Evolutionary conservation across 2,797 vertebrate species (phyloP), one percentile per base, ranked within the genome.

Genomic region (Characodon lateralis): DNA sequence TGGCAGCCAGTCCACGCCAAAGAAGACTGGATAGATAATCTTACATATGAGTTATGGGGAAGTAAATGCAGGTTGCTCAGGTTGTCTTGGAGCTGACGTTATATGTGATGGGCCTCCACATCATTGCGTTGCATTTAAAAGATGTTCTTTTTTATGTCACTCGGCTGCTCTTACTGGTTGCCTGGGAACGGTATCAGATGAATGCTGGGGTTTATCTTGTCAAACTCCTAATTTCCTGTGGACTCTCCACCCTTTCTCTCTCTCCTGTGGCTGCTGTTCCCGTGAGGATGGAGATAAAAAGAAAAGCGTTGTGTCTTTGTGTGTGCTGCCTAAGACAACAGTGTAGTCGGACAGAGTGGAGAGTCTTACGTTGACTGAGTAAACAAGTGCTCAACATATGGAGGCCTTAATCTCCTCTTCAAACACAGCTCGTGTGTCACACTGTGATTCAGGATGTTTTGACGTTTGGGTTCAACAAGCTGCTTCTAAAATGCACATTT

Each of bases 141-240:
- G 83, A 88, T 59, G 51, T 80, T 79, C 85, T 81, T 81, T 85
- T 78, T 87, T 70, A 82, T 81, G 78, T 88, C 74, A 65, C 76
- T 84, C 72, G 80, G 80, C n/a, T 83, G 81, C 72, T 84, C 72
- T 88, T 82, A 73, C 79, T 59, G 75, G 95, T 96, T 95, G 94
- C 95, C 92, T 91, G 89, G 95, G 78, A 95, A 94, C 93, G 53
- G 87, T 92, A 93, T 94, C 93, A 93, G 92, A 95, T 91, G 88
- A 94, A 91, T 55, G 84, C 89, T 74, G 79, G 74, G 78, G 87
- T 89, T 95, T 96, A 95, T 96, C 93, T 92, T 89, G 93, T 94
- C 94, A 92, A 91, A 89, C 81, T 93, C 85, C 92, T 94, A 95
- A 96, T 95, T 95, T 96, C 95, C 95, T 95, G 94, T 88, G 77